Conservation (phyloP, 64 coral and sea anemone genomes). For the Pocillopora verrucosa region DNA sequence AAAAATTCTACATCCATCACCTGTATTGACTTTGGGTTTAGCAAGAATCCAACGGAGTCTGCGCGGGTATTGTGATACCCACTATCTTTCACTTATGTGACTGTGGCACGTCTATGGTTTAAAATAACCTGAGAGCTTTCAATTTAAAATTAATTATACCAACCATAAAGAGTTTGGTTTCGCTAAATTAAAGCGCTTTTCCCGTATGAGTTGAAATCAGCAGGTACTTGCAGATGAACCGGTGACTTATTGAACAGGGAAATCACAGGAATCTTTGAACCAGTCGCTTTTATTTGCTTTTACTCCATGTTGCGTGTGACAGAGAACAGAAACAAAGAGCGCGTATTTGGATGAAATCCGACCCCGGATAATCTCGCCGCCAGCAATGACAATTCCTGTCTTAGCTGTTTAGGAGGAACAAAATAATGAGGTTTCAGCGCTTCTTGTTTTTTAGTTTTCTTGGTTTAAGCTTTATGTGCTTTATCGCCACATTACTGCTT, state of each 20-base stretch:
- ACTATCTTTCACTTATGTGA: no score
- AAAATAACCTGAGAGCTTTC: no score
- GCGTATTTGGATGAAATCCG: neutral
- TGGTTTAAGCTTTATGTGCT: constrained; percentile 17
- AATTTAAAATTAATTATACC: neutral
- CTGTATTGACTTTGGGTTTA: no score
- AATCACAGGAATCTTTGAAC: neutral
- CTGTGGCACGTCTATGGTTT: no score
- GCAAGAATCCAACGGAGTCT: no score
- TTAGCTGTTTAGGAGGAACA: neutral
- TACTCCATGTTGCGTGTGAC: neutral
- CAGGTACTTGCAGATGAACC: constrained; percentile 11
- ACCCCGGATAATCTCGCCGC: neutral
- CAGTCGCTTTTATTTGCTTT: neutral
- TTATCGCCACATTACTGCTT: constrained; percentile 2
- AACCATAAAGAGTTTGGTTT: neutral
- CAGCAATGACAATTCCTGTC: neutral
- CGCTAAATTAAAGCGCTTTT: neutral
- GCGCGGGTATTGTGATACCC: no score
- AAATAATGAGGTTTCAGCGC: constrained; percentile 13
- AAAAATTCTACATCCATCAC: no score
- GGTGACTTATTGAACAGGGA: constrained; percentile 19
- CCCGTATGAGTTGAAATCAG: neutral
- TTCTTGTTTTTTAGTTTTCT: constrained; percentile 14
- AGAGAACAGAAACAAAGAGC: neutral